Conservation (phyloP, 2,113 vertebrate genomes). For the Leptosomus discolor region DNA sequence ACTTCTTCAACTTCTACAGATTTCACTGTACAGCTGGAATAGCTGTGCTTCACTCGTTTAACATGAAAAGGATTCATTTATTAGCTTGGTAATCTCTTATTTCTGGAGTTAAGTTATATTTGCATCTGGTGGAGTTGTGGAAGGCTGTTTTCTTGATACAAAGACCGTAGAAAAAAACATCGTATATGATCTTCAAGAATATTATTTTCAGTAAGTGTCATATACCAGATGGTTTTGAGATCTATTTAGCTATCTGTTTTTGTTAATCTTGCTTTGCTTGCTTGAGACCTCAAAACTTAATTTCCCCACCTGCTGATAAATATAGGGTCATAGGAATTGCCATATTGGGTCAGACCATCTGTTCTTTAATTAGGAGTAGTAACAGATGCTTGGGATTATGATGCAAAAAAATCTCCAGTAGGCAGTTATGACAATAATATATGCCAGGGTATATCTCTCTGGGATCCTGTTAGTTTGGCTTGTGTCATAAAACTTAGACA, state of each 20-base stretch:
- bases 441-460: neutral
- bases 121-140: neutral
- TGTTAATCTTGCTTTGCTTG: conserved; percentile 5
- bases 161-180: neutral
- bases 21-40: neutral
- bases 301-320: conserved; percentile 41
- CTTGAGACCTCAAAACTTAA: conserved; percentile 19
- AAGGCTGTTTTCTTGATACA: neutral
- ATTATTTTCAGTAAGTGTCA: neutral
- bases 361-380: conserved; percentile 19
- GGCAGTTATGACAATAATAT: neutral
- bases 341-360: conserved; percentile 14
- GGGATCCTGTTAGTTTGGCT: neutral
- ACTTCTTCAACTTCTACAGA: neutral
- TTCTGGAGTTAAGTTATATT: neutral
- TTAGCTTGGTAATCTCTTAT: neutral
- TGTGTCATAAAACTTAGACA: neutral
- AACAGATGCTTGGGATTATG: conserved; percentile 24
- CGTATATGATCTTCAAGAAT: neutral
- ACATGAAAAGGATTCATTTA: neutral
- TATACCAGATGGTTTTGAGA: neutral
- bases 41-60: neutral
- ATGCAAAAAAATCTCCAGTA: neutral
- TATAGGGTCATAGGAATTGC: conserved; percentile 1
- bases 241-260: neutral